A percentile compares a stretch with the other conserved stretches of the same genome.
These are phyloP conservation scores for Eremobia ochroleuca DNA, from an alignment of 2,888 invertebrate genomes.

Conservation along the genomic window DNA sequence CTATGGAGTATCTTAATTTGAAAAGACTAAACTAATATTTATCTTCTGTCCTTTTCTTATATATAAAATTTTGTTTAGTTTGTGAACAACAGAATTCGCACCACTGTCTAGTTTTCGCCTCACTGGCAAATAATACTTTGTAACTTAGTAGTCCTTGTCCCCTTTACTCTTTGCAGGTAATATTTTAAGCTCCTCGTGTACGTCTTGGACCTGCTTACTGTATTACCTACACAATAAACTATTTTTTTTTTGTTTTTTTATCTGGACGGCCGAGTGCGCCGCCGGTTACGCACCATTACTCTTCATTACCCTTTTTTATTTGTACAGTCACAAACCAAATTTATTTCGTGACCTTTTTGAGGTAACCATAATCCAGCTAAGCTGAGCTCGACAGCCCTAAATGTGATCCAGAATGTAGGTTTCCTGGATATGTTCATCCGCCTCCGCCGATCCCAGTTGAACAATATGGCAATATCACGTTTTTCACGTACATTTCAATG, in stretches of 20 bases:
- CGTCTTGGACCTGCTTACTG: too few species aligned
- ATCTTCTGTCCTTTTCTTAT: too few species aligned
- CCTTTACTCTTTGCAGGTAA: neutral
- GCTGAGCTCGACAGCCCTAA: neutral
- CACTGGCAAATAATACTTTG: neutral
- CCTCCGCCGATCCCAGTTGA: neutral
- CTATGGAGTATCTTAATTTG: too few species aligned
- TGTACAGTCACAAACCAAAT: neutral
- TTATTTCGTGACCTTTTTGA: neutral
- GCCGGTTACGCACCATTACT: neutral
- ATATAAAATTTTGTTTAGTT: too few species aligned
- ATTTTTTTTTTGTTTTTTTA: too few species aligned
- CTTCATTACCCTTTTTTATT: conserved; percentile 4
- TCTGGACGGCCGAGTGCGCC: neutral
- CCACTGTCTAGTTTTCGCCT: neutral
- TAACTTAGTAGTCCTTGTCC: neutral
- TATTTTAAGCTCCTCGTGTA: neutral
- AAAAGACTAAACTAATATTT: too few species aligned
- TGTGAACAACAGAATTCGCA: too few species aligned
- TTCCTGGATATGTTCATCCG: conserved; percentile 3
- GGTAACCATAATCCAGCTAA: conserved; percentile 10
- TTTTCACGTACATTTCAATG: conserved; percentile 29
- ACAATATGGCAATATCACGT: conserved; percentile 24
- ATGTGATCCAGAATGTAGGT: neutral
- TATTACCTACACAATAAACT: too few species aligned